Evolutionary conservation across 2,888 invertebrate genomes (phyloP).

Genomic region (Anoplius nigerrimus): DNA sequence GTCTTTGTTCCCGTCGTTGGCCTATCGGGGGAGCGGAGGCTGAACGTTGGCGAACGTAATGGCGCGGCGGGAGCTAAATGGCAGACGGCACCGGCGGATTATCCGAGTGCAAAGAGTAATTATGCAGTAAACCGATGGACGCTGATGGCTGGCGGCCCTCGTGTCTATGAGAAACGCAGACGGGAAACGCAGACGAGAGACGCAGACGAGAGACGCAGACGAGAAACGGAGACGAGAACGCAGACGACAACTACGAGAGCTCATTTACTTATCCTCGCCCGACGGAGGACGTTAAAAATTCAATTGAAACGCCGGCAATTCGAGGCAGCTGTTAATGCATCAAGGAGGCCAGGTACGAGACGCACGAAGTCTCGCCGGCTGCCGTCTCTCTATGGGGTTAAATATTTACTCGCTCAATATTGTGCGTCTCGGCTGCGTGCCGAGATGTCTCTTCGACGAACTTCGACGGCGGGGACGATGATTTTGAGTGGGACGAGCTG

Average conservation of each 20-base stretch:
- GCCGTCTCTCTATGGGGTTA: constrained; percentile 24
- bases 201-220: too few species aligned
- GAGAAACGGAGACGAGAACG: too few species aligned
- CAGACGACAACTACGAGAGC: too few species aligned
- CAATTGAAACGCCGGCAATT: constrained; percentile 50
- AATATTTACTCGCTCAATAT: constrained; percentile 44
- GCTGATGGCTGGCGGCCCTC: constrained; percentile 35
- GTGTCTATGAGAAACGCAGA: constrained; percentile 23
- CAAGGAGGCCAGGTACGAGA: constrained; percentile 16
- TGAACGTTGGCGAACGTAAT: not conserved
- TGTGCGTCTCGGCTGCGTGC: constrained; percentile 24
- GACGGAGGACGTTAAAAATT: constrained; percentile 43
- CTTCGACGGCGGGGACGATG: too few species aligned
- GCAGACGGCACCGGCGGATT: constrained; percentile 27
- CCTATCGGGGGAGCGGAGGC: not conserved
- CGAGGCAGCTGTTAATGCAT: constrained; percentile 35
- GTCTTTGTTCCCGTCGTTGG: not conserved
- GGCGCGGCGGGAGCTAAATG: not conserved
- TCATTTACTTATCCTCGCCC: constrained; percentile 38
- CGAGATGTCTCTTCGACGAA: too few species aligned
- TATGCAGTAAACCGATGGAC: constrained; percentile 39
- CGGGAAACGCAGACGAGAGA: too few species aligned
- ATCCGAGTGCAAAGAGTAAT: constrained; percentile 43
- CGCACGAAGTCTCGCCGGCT: constrained; percentile 24
- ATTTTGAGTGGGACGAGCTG: too few species aligned